phyloP scores from a whole-genome alignment of 2,888 invertebrate species.

The Timema cristinae region DNA sequence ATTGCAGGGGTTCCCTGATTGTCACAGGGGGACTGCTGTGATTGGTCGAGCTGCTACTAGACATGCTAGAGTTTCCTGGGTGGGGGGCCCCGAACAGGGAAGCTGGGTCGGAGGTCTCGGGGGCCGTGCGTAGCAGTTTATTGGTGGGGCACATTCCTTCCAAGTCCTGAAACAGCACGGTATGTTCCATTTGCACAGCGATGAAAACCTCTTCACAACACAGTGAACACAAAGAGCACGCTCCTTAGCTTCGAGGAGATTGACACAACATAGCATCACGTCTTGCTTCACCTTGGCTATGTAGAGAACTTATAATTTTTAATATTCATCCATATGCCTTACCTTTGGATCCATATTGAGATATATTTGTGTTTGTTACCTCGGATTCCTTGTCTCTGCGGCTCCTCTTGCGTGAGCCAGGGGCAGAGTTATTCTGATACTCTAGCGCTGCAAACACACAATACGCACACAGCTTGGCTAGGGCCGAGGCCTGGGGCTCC shows the following conservation, averaged over 20 bases:
- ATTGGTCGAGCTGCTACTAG: constrained; percentile 9
- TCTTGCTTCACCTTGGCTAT: too few relatives aligned
- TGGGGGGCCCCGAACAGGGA: constrained; percentile 23
- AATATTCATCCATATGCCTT: too few relatives aligned
- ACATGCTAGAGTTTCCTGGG: constrained; percentile 1
- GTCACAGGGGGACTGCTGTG: constrained; percentile 29
- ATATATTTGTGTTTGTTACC: constrained; percentile 27
- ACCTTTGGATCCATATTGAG: not conserved
- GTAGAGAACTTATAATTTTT: too few relatives aligned
- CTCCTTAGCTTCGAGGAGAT: too few relatives aligned
- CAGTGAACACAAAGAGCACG: too few relatives aligned
- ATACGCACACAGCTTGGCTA: constrained; percentile 72
- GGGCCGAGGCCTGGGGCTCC: constrained; percentile 72
- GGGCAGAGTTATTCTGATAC: constrained; percentile 43
- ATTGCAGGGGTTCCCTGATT: constrained; percentile 61
- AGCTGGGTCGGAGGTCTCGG: constrained; percentile 21
- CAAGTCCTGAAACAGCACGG: constrained; percentile 37
- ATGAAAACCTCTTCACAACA: too few relatives aligned
- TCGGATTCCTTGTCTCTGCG: constrained; percentile 53
- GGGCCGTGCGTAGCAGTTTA: constrained; percentile 38
- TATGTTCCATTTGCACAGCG: too few relatives aligned
- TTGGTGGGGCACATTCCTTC: constrained; percentile 37
- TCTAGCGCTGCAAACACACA: constrained; percentile 68
- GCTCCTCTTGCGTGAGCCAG: constrained; percentile 51
- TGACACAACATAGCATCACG: too few relatives aligned